Percentiles rank a stretch among this genome's conserved stretches.
Evolutionary conservation across 2,888 invertebrate genomes (phyloP).

Genomic region (Hypena proboscidalis): DNA sequence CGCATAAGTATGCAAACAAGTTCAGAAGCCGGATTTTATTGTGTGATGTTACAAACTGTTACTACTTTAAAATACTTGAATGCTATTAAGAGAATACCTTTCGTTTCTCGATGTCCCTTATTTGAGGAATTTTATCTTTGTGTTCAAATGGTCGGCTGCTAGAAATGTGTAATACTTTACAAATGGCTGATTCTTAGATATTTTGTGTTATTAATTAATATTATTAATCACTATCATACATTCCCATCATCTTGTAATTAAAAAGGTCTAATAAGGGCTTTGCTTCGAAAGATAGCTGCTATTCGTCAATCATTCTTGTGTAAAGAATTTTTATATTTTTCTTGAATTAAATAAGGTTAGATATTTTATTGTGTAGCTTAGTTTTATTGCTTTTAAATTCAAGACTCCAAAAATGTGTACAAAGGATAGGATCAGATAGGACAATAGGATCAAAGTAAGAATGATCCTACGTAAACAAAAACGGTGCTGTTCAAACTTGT

Average conservation of each 20-base stretch:
- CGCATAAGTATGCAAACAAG: constrained; percentile 42
- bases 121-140: constrained; percentile 32
- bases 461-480: constrained; percentile 2
- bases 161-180: constrained; percentile 28
- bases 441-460: background rate
- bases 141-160: constrained; percentile 14
- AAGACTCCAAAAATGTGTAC: too few relatives aligned
- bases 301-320: background rate
- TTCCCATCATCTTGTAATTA: constrained; percentile 18
- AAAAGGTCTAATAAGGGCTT: constrained; percentile 16
- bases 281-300: background rate
- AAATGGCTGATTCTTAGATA: constrained; percentile 32
- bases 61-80: constrained; percentile 12
- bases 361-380: background rate
- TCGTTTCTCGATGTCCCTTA: constrained; percentile 17
- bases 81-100: constrained; percentile 25
- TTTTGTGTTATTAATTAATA: constrained; percentile 26
- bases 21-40: constrained; percentile 27
- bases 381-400: too few relatives aligned
- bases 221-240: constrained; percentile 25
- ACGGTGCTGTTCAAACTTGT: background rate
- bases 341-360: background rate
- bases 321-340: background rate
- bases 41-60: constrained; percentile 18
- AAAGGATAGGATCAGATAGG: too few relatives aligned